Conservation (phyloP, 1,140 invertebrate genomes). For the Prorops nasuta region DNA sequence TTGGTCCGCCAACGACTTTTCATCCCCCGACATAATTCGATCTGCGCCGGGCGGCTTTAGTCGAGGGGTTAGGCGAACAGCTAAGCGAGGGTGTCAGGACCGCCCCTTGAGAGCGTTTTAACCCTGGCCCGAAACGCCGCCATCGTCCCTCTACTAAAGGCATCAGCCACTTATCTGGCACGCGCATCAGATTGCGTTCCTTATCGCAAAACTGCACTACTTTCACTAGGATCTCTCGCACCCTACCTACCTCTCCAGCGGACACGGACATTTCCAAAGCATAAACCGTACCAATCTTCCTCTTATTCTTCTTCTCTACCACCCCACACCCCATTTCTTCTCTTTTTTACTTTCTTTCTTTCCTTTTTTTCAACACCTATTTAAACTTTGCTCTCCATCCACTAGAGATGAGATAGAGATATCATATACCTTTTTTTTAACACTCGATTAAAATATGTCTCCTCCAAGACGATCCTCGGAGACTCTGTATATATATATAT, state of each 20-base stretch:
- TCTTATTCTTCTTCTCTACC: too few relatives aligned
- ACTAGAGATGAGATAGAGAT: too few relatives aligned
- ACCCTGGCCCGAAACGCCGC: constrained; percentile 19
- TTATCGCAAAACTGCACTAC: constrained; percentile 54
- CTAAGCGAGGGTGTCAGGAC: constrained; percentile 36
- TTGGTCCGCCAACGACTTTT: constrained; percentile 49
- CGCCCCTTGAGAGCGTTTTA: constrained; percentile 35
- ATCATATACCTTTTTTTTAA: too few relatives aligned
- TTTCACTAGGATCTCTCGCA: constrained; percentile 39
- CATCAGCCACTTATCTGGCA: constrained; percentile 58
- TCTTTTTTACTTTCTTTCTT: too few relatives aligned
- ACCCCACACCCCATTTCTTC: too few relatives aligned
- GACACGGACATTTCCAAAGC: background rate
- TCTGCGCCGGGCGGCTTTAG: constrained; percentile 19
- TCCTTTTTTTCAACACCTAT: too few relatives aligned
- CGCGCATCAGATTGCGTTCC: constrained; percentile 58
- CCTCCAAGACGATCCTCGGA: too few relatives aligned
- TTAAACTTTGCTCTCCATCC: too few relatives aligned
- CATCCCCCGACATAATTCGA: constrained; percentile 43
- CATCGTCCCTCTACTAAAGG: constrained; percentile 33
- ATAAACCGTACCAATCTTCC: too few relatives aligned
- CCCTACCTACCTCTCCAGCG: background rate
- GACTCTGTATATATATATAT: too few relatives aligned
- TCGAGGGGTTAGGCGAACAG: constrained; percentile 24
- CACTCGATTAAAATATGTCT: too few relatives aligned